Evolutionary conservation across 1,140 invertebrate genomes (phyloP).

Genomic region (Dinothrombium tinctorium): DNA sequence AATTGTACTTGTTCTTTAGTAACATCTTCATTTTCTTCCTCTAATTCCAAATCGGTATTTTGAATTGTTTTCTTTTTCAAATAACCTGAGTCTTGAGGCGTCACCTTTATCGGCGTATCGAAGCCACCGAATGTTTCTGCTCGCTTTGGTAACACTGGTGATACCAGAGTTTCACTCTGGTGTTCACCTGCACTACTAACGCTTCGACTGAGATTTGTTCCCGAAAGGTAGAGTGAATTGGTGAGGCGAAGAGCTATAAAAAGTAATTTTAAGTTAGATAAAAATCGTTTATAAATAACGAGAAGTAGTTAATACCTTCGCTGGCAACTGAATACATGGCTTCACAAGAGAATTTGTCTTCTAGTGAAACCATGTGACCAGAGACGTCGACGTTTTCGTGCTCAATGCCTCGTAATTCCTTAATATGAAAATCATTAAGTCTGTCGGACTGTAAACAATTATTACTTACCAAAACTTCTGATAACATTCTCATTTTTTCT

Average conservation of each 20-base stretch:
- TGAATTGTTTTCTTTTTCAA: slow-evolving; percentile 10
- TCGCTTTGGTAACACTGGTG: slow-evolving; percentile 56
- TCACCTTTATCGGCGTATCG: slow-evolving; percentile 26
- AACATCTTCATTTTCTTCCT: slow-evolving; percentile 23
- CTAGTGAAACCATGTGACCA: not conserved
- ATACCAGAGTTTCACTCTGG: slow-evolving; percentile 51
- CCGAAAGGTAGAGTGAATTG: slow-evolving; percentile 38
- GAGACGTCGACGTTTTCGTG: not conserved
- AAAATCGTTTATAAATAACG: not conserved
- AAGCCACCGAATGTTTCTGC: slow-evolving; percentile 88
- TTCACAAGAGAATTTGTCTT: not conserved
- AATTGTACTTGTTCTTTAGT: not conserved
- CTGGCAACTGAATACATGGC: slow-evolving; percentile 6
- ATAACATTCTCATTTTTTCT: slow-evolving; percentile 60
- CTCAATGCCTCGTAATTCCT: slow-evolving; percentile 7
- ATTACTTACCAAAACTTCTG: slow-evolving; percentile 38
- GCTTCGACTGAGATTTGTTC: slow-evolving; percentile 54
- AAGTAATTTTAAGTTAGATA: slow-evolving; percentile 1
- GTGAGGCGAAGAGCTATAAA: slow-evolving; percentile 40
- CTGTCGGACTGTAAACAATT: not conserved
- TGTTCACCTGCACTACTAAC: slow-evolving; percentile 74
- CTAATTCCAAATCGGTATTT: slow-evolving; percentile 14
- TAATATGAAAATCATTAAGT: not conserved
- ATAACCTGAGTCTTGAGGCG: not conserved
- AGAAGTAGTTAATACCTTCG: slow-evolving; percentile 4